Evolutionary conservation across 2,797 vertebrate genomes (phyloP).

Genomic region (Acipenser ruthenus): DNA sequence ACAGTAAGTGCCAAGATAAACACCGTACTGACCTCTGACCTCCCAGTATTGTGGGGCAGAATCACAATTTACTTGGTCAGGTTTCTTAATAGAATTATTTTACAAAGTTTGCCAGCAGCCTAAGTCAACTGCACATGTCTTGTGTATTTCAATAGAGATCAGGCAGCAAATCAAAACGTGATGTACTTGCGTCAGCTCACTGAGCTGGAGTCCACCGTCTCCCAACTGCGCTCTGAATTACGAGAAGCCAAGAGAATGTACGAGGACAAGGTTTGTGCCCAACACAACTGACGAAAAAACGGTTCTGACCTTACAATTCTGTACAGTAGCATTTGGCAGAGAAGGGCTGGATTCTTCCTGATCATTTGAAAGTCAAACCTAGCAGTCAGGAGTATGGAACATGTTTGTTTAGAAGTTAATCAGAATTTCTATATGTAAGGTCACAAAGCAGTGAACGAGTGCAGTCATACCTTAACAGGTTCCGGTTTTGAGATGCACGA

Average conservation of each 20-base stretch:
- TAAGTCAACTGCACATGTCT: conserved; percentile 31
- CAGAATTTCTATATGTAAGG: too few species aligned
- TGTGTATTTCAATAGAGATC: conserved; percentile 38
- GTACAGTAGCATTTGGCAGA: not conserved
- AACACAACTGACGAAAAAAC: not conserved
- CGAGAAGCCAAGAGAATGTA: conserved; percentile 38
- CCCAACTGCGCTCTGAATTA: conserved; percentile 40
- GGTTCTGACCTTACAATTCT: not conserved
- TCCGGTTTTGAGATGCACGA: too few species aligned
- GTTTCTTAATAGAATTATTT: not conserved
- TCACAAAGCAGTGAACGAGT: too few species aligned
- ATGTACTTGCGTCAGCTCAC: conserved; percentile 42
- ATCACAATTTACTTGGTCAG: too few species aligned
- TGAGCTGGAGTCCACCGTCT: conserved; percentile 52
- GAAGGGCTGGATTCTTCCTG: too few species aligned
- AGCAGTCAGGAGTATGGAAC: too few species aligned
- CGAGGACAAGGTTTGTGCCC: conserved; percentile 52
- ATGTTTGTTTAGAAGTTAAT: too few species aligned
- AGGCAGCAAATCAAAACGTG: conserved; percentile 44
- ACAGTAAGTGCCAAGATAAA: conserved; percentile 39
- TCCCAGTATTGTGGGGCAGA: too few species aligned
- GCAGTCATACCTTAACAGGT: too few species aligned
- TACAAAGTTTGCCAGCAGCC: not conserved
- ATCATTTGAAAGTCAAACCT: too few species aligned
- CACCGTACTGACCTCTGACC: too few species aligned